Conservation (phyloP, 1,140 invertebrate species). For the Habropoda laboriosa region DNA sequence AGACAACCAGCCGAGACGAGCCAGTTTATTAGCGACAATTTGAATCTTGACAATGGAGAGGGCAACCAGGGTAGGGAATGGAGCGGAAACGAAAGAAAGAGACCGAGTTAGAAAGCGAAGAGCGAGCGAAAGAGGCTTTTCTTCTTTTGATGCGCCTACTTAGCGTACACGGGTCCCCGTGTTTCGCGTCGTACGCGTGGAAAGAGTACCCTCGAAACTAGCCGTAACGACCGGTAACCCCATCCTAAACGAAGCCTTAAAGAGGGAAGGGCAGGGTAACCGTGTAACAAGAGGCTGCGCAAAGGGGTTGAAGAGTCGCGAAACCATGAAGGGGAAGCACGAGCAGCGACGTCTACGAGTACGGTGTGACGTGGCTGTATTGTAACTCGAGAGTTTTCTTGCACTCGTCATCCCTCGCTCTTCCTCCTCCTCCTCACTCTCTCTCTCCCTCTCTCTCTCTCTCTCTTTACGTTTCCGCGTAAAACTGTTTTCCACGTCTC, state of each 20-base stretch:
- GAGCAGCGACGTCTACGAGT: constrained; percentile 40
- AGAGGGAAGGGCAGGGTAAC: constrained; percentile 70
- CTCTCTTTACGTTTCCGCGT: neutral
- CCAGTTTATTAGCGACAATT: constrained; percentile 10
- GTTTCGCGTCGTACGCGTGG: constrained; percentile 25
- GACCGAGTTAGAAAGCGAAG: constrained; percentile 1
- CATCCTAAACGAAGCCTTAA: constrained; percentile 78
- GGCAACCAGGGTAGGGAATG: neutral
- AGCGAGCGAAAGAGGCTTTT: constrained; percentile 38
- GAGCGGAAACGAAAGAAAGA: neutral
- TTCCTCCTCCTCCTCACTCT: neutral
- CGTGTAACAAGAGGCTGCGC: constrained; percentile 73
- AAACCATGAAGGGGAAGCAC: constrained; percentile 51
- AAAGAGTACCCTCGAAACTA: constrained; percentile 63
- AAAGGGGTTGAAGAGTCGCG: constrained; percentile 67
- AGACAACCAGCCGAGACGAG: neutral
- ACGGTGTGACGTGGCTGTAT: constrained; percentile 62
- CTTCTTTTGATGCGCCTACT: constrained; percentile 52
- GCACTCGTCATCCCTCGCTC: constrained; percentile 60
- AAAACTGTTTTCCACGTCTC: constrained; percentile 32
- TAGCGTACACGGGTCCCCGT: constrained; percentile 8
- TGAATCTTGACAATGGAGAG: neutral
- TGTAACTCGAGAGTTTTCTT: constrained; percentile 69
- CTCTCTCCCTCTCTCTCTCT: neutral
- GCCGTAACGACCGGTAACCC: constrained; percentile 74